phyloP scores from a whole-genome alignment of 2,888 invertebrate genomes.

The Prenolepis imparis region DNA sequence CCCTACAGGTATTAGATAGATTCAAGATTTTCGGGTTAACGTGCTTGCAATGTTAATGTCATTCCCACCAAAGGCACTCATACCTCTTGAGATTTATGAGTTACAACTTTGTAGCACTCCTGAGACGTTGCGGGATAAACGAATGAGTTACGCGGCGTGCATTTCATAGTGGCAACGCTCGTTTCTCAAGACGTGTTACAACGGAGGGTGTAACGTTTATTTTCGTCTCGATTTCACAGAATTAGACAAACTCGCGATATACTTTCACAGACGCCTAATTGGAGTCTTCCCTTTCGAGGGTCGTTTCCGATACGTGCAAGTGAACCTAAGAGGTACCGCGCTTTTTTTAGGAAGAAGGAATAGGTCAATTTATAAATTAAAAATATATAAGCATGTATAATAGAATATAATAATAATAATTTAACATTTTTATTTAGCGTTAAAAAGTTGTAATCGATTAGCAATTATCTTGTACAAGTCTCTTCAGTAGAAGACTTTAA shows the following conservation, averaged over 20 bases:
- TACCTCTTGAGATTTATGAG: conserved; percentile 33
- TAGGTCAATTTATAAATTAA: neutral
- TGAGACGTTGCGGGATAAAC: conserved; percentile 32
- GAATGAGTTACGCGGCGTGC: conserved; percentile 53
- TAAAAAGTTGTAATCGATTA: neutral
- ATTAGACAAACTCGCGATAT: conserved; percentile 46
- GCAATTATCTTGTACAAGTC: neutral
- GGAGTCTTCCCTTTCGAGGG: conserved; percentile 27
- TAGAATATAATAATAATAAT: neutral
- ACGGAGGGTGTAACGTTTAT: conserved; percentile 60
- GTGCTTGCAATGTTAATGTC: neutral
- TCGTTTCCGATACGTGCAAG: conserved; percentile 3
- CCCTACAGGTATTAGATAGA: neutral
- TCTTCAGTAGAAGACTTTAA: neutral
- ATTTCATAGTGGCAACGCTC: conserved; percentile 16
- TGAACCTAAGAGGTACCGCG: neutral
- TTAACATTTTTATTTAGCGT: neutral
- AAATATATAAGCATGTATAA: neutral
- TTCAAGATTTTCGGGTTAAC: conserved; percentile 2
- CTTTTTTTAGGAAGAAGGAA: neutral
- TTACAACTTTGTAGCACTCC: conserved; percentile 38
- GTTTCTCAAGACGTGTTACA: conserved; percentile 12
- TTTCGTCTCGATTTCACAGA: conserved; percentile 65
- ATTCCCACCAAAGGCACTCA: neutral
- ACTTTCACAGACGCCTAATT: conserved; percentile 57